Percentiles rank a stretch among this genome's conserved stretches.
phyloP scores from a whole-genome alignment of 2,888 invertebrate genomes.

The Mesochorus sp. region DNA sequence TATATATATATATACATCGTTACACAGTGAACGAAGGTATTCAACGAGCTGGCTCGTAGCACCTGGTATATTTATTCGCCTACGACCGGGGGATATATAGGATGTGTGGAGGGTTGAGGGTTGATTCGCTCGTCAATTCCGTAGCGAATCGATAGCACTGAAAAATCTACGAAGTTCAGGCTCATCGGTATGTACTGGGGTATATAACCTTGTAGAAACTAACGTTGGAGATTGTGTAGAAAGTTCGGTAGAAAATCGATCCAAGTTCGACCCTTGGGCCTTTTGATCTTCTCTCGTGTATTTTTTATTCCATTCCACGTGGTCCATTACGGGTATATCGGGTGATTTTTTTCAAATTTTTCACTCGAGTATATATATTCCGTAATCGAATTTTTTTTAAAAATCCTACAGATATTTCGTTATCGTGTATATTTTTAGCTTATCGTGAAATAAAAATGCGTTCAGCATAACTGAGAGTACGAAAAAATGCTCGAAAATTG shows the following conservation, averaged over 20 bases:
- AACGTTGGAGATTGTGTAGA: neutral
- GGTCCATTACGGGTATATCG: neutral
- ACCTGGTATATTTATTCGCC: constrained; percentile 21
- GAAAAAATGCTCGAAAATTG: too few species aligned
- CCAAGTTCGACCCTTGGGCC: neutral
- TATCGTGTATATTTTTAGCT: too few species aligned
- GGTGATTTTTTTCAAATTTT: too few species aligned
- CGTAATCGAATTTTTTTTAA: too few species aligned
- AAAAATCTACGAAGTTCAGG: constrained; percentile 73
- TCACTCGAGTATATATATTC: too few species aligned
- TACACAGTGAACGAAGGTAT: constrained; percentile 44
- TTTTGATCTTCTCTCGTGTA: neutral
- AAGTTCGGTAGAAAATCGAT: neutral
- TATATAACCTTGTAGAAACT: constrained; percentile 57
- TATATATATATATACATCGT: neutral
- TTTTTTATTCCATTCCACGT: neutral
- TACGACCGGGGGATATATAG: constrained; percentile 12
- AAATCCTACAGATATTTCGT: too few species aligned
- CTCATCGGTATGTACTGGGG: constrained; percentile 4
- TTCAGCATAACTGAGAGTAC: too few species aligned
- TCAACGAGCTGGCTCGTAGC: constrained; percentile 24
- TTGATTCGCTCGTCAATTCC: constrained; percentile 51
- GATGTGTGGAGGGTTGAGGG: constrained; percentile 10
- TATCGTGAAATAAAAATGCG: too few species aligned
- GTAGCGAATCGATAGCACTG: constrained; percentile 70